A percentile compares a stretch with the other conserved stretches of the same genome.
Evolutionary conservation across 2,113 vertebrate genomes (phyloP).

Genomic region (Butorides virescens): DNA sequence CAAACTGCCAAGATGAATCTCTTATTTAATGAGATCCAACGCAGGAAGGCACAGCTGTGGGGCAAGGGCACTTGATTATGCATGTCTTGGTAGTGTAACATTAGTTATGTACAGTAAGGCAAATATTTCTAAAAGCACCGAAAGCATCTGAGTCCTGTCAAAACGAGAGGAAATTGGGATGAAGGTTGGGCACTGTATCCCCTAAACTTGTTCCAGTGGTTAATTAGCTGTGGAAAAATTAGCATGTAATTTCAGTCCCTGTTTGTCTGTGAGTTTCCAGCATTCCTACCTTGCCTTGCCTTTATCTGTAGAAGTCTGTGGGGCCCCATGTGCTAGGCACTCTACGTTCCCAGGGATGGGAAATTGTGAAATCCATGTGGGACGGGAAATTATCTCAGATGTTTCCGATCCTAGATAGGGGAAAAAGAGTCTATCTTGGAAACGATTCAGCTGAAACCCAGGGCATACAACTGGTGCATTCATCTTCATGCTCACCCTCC

Average conservation of each 20-base stretch:
- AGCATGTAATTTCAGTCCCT: background rate
- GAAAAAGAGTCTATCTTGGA: background rate
- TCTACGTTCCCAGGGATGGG: background rate
- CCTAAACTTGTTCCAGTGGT: background rate
- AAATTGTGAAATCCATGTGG: constrained; percentile 49
- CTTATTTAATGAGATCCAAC: background rate
- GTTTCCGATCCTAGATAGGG: constrained; percentile 6
- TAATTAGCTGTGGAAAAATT: constrained; percentile 23
- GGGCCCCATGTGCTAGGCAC: constrained; percentile 12
- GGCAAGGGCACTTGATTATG: background rate
- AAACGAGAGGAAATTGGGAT: constrained; percentile 7
- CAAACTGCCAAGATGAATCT: background rate
- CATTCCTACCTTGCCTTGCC: constrained; percentile 13
- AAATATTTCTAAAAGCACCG: background rate
- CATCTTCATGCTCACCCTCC: background rate
- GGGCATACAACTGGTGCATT: background rate
- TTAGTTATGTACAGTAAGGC: background rate
- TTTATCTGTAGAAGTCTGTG: constrained; percentile 28
- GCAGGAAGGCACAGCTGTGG: background rate
- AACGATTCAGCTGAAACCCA: background rate
- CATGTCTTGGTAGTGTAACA: background rate
- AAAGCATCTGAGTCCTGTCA: constrained; percentile 9
- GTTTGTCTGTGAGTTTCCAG: background rate
- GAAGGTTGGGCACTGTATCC: background rate
- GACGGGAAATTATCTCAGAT: constrained; percentile 15